A percentile compares a stretch with the other conserved stretches of the same genome.
Conservation (phyloP, 92 coral and sea anemone species). For the Phenganax subtilis region DNA sequence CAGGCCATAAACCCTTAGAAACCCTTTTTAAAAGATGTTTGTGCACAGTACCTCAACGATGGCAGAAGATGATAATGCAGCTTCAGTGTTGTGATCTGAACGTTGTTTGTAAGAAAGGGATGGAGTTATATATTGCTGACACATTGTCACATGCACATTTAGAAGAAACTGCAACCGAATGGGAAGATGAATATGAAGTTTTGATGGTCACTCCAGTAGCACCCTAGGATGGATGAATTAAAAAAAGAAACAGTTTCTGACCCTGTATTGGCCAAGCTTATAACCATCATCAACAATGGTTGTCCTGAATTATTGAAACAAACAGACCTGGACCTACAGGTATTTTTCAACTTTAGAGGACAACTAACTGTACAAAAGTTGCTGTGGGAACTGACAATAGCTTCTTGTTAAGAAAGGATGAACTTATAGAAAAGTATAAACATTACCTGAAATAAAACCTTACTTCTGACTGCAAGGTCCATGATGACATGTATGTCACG, state of each 20-base stretch:
- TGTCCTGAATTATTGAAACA: slow-evolving; percentile 23
- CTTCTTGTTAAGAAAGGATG: slow-evolving; percentile 12
- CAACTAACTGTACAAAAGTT: slow-evolving; percentile 1
- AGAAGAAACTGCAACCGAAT: slow-evolving; percentile 1
- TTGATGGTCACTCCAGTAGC: slow-evolving; percentile 22
- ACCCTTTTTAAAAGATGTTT: slow-evolving; percentile 50
- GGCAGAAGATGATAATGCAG: slow-evolving; percentile 46
- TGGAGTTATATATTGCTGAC: slow-evolving; percentile 38
- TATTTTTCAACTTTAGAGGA: slow-evolving; percentile 1
- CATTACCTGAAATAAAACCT: slow-evolving; percentile 11
- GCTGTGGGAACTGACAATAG: background rate
- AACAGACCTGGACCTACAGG: background rate
- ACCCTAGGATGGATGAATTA: slow-evolving; percentile 20
- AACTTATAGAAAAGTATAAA: slow-evolving; percentile 2
- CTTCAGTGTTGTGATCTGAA: slow-evolving; percentile 46
- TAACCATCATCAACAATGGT: slow-evolving; percentile 13
- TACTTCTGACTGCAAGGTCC: slow-evolving; percentile 2
- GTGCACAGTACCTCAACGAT: slow-evolving; percentile 48
- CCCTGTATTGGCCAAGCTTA: slow-evolving; percentile 20
- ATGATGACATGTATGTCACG: slow-evolving; percentile 11
- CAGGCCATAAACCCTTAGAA: slow-evolving; percentile 53
- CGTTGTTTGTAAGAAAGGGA: slow-evolving; percentile 40
- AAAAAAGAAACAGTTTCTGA: slow-evolving; percentile 29
- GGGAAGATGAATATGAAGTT: slow-evolving; percentile 3
- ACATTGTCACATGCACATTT: slow-evolving; percentile 43